Evolutionary conservation across 2,888 invertebrate species (phyloP).

Genomic region (Leucophenga montana): DNA sequence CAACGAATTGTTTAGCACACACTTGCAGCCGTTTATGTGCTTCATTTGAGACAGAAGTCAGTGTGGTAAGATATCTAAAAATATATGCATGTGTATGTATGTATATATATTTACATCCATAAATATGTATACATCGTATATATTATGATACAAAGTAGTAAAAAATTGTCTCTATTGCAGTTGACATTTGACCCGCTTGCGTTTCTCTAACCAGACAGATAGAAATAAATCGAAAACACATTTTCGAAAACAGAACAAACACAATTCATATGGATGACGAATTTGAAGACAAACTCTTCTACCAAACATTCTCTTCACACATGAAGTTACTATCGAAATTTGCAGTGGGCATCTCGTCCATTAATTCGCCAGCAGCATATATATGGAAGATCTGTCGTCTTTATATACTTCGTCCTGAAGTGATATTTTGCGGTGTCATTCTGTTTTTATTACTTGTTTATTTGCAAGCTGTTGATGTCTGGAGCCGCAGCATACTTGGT

Average conservation of each 20-base stretch:
- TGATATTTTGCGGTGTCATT: constrained; percentile 81
- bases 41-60: no score
- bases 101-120: no score
- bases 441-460: constrained; percentile 84
- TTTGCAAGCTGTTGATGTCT: constrained; percentile 87
- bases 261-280: constrained; percentile 86
- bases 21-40: no score
- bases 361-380: constrained; percentile 84
- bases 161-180: no score
- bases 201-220: no score
- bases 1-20: no score
- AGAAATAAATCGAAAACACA: background rate
- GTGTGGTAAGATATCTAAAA: no score
- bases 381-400: constrained; percentile 85
- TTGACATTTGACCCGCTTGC: no score
- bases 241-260: background rate
- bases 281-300: constrained; percentile 89
- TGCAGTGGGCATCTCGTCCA: constrained; percentile 82
- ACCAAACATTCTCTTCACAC: constrained; percentile 90
- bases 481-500: constrained; percentile 83
- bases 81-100: no score
- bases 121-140: no score
- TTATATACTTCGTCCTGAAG: constrained; percentile 87
- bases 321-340: constrained; percentile 88
- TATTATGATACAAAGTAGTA: no score